phyloP scores from a whole-genome alignment of 2,888 invertebrate genomes.

The Baronia brevicornis region DNA sequence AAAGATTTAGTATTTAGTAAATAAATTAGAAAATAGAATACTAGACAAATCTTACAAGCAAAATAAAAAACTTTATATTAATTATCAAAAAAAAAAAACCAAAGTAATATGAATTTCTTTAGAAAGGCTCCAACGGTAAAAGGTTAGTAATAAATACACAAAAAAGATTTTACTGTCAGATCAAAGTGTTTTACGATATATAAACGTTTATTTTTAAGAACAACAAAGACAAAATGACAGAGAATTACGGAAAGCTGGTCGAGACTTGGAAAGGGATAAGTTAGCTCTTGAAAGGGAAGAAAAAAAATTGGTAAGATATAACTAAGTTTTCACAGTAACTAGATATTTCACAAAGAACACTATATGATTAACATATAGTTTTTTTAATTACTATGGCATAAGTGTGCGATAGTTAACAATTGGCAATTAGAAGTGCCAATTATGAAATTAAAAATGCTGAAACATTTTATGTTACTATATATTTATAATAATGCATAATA shows the following conservation, averaged over 20 bases:
- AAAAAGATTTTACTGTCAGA: background rate
- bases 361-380: background rate
- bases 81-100: background rate
- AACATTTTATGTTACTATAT: too few species aligned
- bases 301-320: slow-evolving; percentile 83
- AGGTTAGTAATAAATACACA: slow-evolving; percentile 45
- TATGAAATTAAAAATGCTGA: too few species aligned
- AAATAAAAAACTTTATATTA: background rate
- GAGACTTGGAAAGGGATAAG: slow-evolving; percentile 90
- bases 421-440: too few species aligned
- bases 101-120: slow-evolving; percentile 68
- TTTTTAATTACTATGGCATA: background rate
- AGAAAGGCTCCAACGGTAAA: slow-evolving; percentile 79
- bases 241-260: slow-evolving; percentile 84
- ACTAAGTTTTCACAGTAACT: background rate
- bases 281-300: slow-evolving; percentile 89
- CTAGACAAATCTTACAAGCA: background rate
- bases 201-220: slow-evolving; percentile 72
- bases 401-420: background rate
- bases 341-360: background rate
- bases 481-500: too few species aligned
- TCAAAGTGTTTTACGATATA: background rate
- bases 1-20: too few species aligned
- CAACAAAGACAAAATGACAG: slow-evolving; percentile 89
- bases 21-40: slow-evolving; percentile 1